These are phyloP conservation scores for Hemitrygon akajei DNA, from an alignment of 2,797 vertebrate species.

Conservation along the genomic window DNA sequence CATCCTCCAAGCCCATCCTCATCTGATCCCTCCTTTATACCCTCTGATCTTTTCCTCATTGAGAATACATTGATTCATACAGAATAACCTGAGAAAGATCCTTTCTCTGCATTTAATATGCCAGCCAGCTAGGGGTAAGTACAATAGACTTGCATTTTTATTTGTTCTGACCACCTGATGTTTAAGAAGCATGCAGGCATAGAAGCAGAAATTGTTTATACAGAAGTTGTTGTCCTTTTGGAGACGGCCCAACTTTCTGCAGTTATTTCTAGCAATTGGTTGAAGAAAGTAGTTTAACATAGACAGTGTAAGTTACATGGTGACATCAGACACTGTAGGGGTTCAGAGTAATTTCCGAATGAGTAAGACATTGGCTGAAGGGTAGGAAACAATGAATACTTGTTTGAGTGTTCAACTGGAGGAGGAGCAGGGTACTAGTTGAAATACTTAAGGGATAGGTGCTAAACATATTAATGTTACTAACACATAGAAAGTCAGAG, in stretches of 20 bases:
- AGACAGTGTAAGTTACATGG: not conserved
- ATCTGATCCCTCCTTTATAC: no score
- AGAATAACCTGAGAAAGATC: not conserved
- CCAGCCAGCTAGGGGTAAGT: not conserved
- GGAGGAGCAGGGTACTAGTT: not conserved
- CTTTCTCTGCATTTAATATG: not conserved
- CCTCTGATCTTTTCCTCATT: not conserved
- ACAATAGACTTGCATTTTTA: not conserved
- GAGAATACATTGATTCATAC: not conserved
- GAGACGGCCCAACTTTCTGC: not conserved
- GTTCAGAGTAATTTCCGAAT: not conserved
- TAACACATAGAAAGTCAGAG: not conserved
- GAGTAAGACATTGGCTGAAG: not conserved
- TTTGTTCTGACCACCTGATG: not conserved
- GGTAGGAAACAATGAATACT: slow-evolving; percentile 1
- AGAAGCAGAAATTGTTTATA: not conserved
- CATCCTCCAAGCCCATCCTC: no score
- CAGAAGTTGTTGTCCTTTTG: not conserved
- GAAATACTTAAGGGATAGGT: not conserved
- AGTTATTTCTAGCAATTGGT: not conserved
- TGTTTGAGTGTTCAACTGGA: not conserved
- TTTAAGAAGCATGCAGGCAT: not conserved
- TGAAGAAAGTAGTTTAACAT: not conserved
- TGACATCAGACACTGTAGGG: not conserved
- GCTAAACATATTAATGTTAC: not conserved